phyloP scores from a whole-genome alignment of 1,140 invertebrate genomes.

The Pseudomyrmex cubaensis region DNA sequence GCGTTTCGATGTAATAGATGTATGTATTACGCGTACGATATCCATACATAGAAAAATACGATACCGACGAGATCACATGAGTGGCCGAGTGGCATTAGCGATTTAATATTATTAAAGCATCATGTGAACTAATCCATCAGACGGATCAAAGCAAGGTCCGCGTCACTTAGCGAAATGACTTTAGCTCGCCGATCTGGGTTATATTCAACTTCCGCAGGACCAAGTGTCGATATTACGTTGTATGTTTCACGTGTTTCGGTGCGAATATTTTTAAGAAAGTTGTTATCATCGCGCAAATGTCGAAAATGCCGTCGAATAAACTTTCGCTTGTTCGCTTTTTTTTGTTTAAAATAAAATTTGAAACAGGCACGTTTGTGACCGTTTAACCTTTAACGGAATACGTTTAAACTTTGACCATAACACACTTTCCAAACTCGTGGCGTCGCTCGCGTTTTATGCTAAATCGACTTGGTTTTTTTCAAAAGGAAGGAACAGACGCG shows the following conservation, averaged over 20 bases:
- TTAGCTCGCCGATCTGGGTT: constrained; percentile 11
- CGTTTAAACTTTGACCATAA: constrained; percentile 47
- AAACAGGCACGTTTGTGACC: background rate
- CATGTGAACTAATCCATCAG: constrained; percentile 66
- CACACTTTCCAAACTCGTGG: background rate
- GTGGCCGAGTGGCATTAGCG: constrained; percentile 38
- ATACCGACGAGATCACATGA: constrained; percentile 7
- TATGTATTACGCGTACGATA: constrained; percentile 24
- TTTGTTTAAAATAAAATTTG: constrained; percentile 40
- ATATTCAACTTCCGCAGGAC: constrained; percentile 17
- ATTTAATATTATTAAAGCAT: constrained; percentile 64
- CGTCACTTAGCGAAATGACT: constrained; percentile 60
- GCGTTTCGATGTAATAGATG: constrained; percentile 1
- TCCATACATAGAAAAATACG: constrained; percentile 17
- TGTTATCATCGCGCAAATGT: background rate
- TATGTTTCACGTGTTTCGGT: background rate
- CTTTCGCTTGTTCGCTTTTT: constrained; percentile 22
- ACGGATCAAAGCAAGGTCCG: constrained; percentile 67
- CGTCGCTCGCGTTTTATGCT: constrained; percentile 16
- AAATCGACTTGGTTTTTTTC: constrained; percentile 39
- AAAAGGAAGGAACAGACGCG: background rate
- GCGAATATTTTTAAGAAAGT: too few relatives aligned
- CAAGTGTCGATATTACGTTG: background rate
- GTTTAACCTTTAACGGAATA: constrained; percentile 54
- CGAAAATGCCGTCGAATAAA: constrained; percentile 10